Base-by-base conservation (phyloP, 2,888 invertebrate genomes). In the Chirona hameri region DNA sequence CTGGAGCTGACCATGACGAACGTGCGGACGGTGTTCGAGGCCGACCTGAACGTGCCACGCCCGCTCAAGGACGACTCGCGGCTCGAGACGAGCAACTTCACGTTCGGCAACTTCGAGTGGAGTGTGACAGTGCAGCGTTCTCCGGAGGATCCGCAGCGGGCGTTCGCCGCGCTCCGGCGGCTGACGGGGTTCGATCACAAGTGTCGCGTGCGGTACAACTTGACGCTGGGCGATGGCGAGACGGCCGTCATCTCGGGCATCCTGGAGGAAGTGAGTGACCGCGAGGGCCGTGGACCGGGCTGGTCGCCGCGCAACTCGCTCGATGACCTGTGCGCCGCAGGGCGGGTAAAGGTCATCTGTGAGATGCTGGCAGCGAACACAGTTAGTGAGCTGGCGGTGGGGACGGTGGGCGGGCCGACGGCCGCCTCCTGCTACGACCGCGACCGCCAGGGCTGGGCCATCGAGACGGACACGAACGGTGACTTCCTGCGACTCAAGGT, bases 91-190 rank as follows among this genome's bases (percentile, higher is more conserved):
- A 89, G 90, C n/a, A 92, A 91, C 86, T 94, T 95, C 88, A 91
- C 92, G 0, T 95, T 94, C 87, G 94, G 94, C 15, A 92, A 93
- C 52, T 94, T 93, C 87, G 94, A 95, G 87, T 95, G 95, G 95
- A 93, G 93, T 86, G 90, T 94, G 79, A 90, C 92, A 1, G 90
- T 92, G 76, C 91, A 91, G 55, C 91, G 91, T 86, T 91, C 91
- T 57, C 86, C 86, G 83, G 88, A 86, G 39, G 87, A 86, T 84
- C 86, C 81, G 79, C 85, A 65, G 87, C 88, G 81, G 90, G 90
- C 85, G 89, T 87, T 86, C 86, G 86, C 89, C 12, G 87, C 87
- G 82, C 87, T 95, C 69, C 91, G 92, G 86, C 90, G 94, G 82
- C 90, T 93, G 82, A 94, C 94, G n/a, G 94, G 93, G 80, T 94